These are phyloP conservation scores for Onychomys arenicola DNA, from an alignment of 2,797 vertebrate genomes.

Conservation along the genomic window DNA sequence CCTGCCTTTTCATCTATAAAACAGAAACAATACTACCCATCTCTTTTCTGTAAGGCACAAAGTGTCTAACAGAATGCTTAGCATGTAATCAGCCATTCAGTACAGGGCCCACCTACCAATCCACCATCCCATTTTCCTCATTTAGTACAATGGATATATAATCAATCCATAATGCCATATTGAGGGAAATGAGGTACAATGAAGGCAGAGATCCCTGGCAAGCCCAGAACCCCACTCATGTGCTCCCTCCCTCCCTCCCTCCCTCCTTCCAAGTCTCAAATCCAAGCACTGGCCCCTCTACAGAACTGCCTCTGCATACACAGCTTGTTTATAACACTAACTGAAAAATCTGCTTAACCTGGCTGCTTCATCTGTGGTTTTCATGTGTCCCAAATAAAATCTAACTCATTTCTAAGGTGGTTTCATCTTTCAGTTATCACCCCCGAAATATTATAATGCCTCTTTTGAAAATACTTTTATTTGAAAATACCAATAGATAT, in stretches of 20 bases:
- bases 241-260: neutral
- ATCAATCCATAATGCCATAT: neutral
- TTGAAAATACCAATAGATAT: conserved; percentile 42
- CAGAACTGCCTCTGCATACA: conserved; percentile 21
- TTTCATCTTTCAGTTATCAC: conserved; percentile 59
- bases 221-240: neutral
- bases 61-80: neutral
- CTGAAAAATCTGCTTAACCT: conserved; percentile 54
- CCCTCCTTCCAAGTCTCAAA: neutral
- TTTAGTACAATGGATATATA: neutral
- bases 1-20: conserved; percentile 39
- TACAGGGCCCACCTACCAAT: neutral
- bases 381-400: conserved; percentile 46
- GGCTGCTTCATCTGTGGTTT: conserved; percentile 62
- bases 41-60: conserved; percentile 34
- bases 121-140: conserved; percentile 49
- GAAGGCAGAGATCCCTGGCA: neutral
- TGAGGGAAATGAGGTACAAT: conserved; percentile 2
- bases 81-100: neutral
- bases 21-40: conserved; percentile 14
- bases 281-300: conserved; percentile 8
- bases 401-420: conserved; percentile 29
- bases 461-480: conserved; percentile 65
- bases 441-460: conserved; percentile 54
- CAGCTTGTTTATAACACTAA: conserved; percentile 34